Evolutionary conservation across 2,113 vertebrate species (phyloP).

Genomic region (Chlorodrepanis virens): DNA sequence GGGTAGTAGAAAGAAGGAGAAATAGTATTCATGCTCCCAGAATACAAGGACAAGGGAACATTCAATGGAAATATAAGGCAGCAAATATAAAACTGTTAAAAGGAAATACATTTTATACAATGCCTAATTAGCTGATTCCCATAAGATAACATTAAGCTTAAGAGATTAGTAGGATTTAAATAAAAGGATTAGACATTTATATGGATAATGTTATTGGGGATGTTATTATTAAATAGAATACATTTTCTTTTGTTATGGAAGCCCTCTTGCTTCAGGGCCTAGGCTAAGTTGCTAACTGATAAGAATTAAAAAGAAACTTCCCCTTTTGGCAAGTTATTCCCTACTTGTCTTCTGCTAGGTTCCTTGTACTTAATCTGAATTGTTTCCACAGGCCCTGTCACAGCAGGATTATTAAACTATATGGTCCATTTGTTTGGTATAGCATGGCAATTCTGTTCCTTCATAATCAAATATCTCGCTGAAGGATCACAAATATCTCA

Average conservation of each 20-base stretch:
- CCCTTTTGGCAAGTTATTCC: neutral
- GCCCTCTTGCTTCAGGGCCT: neutral
- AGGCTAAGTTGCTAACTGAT: constrained; percentile 13
- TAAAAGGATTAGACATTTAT: constrained; percentile 62
- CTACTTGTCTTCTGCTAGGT: neutral
- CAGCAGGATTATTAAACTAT: neutral
- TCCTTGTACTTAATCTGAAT: constrained; percentile 9
- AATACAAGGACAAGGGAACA: neutral
- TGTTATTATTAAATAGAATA: constrained; percentile 46
- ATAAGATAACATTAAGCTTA: constrained; percentile 38
- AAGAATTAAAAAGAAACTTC: constrained; percentile 29
- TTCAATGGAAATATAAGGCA: constrained; percentile 12
- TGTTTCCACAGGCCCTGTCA: neutral
- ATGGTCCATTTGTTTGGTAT: neutral
- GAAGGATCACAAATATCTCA: neutral
- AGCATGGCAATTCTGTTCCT: neutral
- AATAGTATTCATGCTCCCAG: neutral
- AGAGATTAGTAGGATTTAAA: constrained; percentile 61
- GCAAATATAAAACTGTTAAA: neutral
- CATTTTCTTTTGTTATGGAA: constrained; percentile 43
- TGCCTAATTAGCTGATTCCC: constrained; percentile 55
- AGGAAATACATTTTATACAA: constrained; percentile 1
- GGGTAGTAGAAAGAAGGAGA: neutral
- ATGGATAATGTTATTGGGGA: constrained; percentile 49
- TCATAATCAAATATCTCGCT: neutral